Base-by-base conservation (phyloP, 2,113 vertebrate species). In the Symphodus melops region DNA sequence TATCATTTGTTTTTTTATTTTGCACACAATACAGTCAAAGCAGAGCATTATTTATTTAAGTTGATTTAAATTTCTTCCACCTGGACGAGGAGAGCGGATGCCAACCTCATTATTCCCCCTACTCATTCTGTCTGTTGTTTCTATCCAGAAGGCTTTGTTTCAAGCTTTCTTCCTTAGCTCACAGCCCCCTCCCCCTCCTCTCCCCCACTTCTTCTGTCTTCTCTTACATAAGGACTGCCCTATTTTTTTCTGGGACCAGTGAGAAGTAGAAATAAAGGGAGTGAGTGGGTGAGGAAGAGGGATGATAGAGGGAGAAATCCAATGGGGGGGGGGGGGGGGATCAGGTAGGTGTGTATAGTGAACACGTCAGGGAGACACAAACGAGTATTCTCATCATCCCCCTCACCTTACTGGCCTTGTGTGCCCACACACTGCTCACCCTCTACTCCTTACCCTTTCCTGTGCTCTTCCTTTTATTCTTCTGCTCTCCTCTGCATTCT, bases 151-250 rank as follows among this genome's bases (percentile, higher is more conserved):
- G 70, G 66, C 56, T 83, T 82, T 82, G 71, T 87, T 86, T 77
- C 77, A 85, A 64, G 63, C 63, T 62, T 72, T 84, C 72, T 90
- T 78, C 68, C 55, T 84, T 59, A 42, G 41, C 72, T 64, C 79
- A 54, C 73, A 60, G 68, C 75, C 72, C 73, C 60, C 46, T 20
- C 67, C 76, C 72, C 82, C 48, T 19, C 17, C 19, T 49, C 48
- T n/a, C 33, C 77, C 85, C 75, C 82, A 63, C 81, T 59, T 82
- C 81, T 80, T 81, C 77, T 72, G 65, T 82, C 48, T 48, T 81
- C 77, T n/a, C 90, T 94, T 93, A 93, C 87, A 92, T 92, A 93
- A 93, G 67, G 83, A 75, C 72, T 92, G 89, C 86, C 89, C 89
- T 92, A 90, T 86, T 88, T 91, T 33, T 92, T 90, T 66, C 82